Base-by-base conservation (phyloP, 2,797 vertebrate species). In the Phaenicophaeus curvirostris region DNA sequence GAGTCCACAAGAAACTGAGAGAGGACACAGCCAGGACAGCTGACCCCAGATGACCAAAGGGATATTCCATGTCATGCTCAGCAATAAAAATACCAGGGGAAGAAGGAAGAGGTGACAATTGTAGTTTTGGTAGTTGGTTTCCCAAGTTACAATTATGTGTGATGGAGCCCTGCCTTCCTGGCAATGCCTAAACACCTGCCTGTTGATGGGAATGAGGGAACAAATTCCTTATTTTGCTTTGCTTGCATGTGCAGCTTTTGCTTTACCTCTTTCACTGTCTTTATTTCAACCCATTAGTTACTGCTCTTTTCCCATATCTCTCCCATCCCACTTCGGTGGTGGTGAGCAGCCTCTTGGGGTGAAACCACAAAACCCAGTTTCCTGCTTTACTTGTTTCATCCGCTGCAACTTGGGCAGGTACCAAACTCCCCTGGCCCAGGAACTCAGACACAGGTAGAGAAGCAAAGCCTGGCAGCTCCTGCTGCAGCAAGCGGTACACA, bases 131-230 rank as follows among this genome's bases (percentile, higher is more conserved):
- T 3, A 0, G 46, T 39, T 35, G 39, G 59, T 48, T 90, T 35
- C 54, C 21, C 46, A 67, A 20, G 13, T 41, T 27, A 61, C 39
- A 7, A 4, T 42, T 73, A 35, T 0, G 1, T 1, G 0, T 42
- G 35, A 41, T 7, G 15, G 21, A 79, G 39, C 33, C 59, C 21
- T 48, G 54, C 30, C 65, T 41, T 27, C 48, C 48, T 20, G 31
- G 11, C 16, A 27, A 35, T 21, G 48, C 53, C 33, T 48, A 4
- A 53, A 53, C 41, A 15, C 25, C 33, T 68, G 30, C 35, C 33
- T 35, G 62, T 54, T 7, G 2, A 23, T n/a, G 19, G 18, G 33
- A 48, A 67, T 25, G 14, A 48, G n/a, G 15, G 31, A 73, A 90
- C 4, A 1, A 59, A 68, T 9, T 7, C 33, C 46, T 61, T 67